Conservation (phyloP, 2,113 vertebrate species). For the Indicator maculatus region DNA sequence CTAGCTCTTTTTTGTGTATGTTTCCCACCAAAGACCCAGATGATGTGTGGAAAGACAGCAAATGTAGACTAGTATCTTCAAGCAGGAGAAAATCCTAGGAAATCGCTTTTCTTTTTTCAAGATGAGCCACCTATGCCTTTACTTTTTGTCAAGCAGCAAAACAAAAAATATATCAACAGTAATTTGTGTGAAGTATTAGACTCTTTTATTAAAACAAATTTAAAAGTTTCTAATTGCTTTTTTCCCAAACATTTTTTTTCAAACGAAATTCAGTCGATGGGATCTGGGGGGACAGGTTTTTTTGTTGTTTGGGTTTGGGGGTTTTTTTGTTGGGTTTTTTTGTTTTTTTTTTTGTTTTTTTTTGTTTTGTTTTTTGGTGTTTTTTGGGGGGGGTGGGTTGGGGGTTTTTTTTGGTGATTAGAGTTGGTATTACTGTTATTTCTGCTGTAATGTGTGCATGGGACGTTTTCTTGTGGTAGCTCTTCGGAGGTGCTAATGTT, state of each 20-base stretch:
- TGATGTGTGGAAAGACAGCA: not conserved
- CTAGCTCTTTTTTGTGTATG: not conserved
- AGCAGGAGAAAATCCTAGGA: not conserved
- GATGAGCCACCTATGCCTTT: not conserved
- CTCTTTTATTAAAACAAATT: not conserved
- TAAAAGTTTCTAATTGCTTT: not conserved
- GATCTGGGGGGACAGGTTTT: not conserved
- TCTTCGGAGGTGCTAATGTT: not conserved
- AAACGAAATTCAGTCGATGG: not conserved
- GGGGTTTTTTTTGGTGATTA: not conserved
- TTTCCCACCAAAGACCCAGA: not conserved
- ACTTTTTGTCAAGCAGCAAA: not conserved
- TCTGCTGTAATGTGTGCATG: not conserved
- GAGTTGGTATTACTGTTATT: not conserved
- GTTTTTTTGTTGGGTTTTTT: no score
- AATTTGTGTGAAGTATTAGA: not conserved
- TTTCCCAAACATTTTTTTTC: not conserved
- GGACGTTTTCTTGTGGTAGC: not conserved
- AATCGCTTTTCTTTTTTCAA: not conserved
- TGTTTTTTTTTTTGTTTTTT: not conserved
- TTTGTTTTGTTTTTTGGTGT: no score
- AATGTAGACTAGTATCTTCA: not conserved
- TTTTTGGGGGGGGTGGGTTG: no score
- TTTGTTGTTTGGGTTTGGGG: no score
- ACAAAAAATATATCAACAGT: not conserved